Conservation (phyloP, 2,888 invertebrate genomes). For the Antheraea assamensis region DNA sequence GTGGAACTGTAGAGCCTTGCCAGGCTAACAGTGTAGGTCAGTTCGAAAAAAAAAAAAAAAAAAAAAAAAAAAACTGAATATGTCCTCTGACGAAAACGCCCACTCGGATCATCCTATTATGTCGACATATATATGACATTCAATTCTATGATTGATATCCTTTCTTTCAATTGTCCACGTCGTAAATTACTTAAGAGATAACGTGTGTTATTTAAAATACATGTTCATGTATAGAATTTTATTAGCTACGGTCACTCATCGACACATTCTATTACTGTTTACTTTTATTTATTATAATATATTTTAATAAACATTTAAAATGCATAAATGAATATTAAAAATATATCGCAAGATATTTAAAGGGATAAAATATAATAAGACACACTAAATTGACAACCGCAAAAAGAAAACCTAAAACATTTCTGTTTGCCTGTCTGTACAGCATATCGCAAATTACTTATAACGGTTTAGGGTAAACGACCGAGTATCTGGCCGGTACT, state of each 20-base stretch:
- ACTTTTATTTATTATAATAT: not conserved
- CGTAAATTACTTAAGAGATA: not conserved
- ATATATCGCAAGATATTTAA: no score
- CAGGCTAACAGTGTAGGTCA: no score
- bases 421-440: slow-evolving; percentile 7
- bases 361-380: no score
- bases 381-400: not conserved
- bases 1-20: no score
- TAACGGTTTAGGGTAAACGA: slow-evolving; percentile 24
- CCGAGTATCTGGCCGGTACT: slow-evolving; percentile 20
- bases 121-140: no score
- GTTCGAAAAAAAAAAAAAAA: no score
- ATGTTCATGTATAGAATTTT: not conserved
- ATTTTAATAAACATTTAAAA: not conserved
- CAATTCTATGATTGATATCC: no score
- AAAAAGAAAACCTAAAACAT: slow-evolving; percentile 12
- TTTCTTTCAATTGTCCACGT: not conserved
- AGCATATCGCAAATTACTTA: slow-evolving; percentile 17
- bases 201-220: not conserved
- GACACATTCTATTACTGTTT: not conserved
- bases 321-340: no score
- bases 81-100: no score
- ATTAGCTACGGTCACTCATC: not conserved
- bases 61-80: no score
- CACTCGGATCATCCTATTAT: no score